Percentiles rank a stretch among this genome's conserved stretches.
phyloP scores from a whole-genome alignment of 2,888 invertebrate genomes.

The Volucella inflata region DNA sequence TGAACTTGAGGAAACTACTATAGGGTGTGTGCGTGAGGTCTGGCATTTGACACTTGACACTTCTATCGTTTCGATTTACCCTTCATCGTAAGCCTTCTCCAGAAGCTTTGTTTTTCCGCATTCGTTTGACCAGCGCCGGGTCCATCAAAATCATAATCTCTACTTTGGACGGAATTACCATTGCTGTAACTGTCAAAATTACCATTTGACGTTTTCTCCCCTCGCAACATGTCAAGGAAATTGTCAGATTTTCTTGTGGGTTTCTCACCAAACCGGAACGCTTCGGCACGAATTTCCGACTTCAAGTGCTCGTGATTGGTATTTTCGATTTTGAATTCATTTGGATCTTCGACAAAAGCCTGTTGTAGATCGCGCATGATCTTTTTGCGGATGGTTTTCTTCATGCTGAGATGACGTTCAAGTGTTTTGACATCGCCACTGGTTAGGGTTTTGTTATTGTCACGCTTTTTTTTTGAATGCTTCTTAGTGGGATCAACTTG shows the following conservation, averaged over 20 bases:
- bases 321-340: conserved; percentile 89
- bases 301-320: conserved; percentile 88
- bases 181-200: conserved; percentile 75
- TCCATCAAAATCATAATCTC: conserved; percentile 83
- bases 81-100: conserved; percentile 89
- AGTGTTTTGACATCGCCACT: conserved; percentile 90
- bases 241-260: conserved; percentile 85
- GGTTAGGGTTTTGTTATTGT: conserved; percentile 88
- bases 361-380: conserved; percentile 93
- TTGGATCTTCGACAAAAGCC: conserved; percentile 89
- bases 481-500: conserved; percentile 82
- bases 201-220: conserved; percentile 80
- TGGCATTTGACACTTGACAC: conserved; percentile 33
- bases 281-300: conserved; percentile 88
- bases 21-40: conserved; percentile 33
- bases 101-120: conserved; percentile 87
- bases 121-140: conserved; percentile 82
- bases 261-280: conserved; percentile 86
- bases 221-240: conserved; percentile 88
- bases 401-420: conserved; percentile 93
- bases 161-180: conserved; percentile 81
- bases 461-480: conserved; percentile 85
- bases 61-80: conserved; percentile 88
- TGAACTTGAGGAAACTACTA: conserved; percentile 60
- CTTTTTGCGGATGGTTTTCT: conserved; percentile 93